Base-by-base conservation (phyloP, 2,797 vertebrate species). In the Mormyrops boulengeri region DNA sequence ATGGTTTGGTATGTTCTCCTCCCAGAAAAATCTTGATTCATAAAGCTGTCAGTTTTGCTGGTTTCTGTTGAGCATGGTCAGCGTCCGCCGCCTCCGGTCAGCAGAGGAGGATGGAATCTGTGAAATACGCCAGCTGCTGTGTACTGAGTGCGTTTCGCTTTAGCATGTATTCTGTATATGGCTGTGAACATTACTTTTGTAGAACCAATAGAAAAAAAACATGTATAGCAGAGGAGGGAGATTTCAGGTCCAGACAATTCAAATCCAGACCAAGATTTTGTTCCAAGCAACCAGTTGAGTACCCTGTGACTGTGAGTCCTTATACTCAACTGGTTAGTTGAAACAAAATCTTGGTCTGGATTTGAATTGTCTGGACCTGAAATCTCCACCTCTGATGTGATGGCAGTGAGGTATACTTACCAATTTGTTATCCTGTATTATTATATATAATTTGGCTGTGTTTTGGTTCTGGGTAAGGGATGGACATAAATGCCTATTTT, bases 161-260 rank as follows among this genome's bases (percentile, higher is more conserved):
- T 41, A 8, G 88, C 88, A 85, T 89, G 87, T 89, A 62, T 91
- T 80, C 38, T 73, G 73, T 91, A 85, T 66, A 88, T 80, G 88
- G 62, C 89, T 86, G 88, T 89, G 88, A 86, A 90, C 30, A 50
- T 85, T 89, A 90, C 84, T 88, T 92, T 86, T 91, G 88, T 88
- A 90, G 87, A 89, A 91, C 88, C 82, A 87, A 62, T 89, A 52
- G 84, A 44, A 85, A 62, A 49, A 44, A 34, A 89, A 57, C 57
- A 87, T 30, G 66, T 34, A 73, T 30, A 73, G 85, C 7, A 52
- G 4, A 86, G 2, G 34, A 53, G 47, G 41, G 38, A 86, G 57
- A 62, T 62, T 62, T 22, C n/a, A 26, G n/a, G 57, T 62, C 57
- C n/a, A 22, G 57, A 22, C n/a, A 60, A 2, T 60, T 22, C 55